Conservation (phyloP, 2,113 vertebrate genomes). For the Myotis lucifugus region DNA sequence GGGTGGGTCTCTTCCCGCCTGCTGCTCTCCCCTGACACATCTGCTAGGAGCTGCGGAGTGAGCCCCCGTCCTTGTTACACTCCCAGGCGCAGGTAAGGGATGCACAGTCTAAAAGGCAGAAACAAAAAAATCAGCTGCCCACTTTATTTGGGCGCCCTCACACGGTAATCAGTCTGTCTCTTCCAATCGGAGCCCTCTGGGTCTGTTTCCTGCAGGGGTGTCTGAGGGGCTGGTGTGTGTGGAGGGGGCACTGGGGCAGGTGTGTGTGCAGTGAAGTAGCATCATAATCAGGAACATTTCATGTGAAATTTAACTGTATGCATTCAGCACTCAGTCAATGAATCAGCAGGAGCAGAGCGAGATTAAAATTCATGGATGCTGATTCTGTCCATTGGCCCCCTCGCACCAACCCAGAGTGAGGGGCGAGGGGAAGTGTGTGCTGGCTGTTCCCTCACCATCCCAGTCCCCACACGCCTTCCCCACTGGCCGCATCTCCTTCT, state of each 20-base stretch:
- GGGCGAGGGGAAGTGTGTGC: background rate
- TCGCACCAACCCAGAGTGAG: background rate
- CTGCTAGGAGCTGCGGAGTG: background rate
- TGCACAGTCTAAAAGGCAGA: background rate
- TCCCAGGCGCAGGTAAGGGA: background rate
- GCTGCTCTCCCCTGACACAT: conserved; percentile 52
- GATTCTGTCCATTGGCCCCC: background rate
- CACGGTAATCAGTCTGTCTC: conserved; percentile 42
- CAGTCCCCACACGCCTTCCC: fast-evolving
- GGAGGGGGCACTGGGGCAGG: background rate
- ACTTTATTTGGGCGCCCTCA: background rate
- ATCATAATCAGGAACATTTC: background rate
- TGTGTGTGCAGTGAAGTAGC: background rate
- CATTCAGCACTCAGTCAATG: background rate
- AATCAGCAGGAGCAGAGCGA: background rate
- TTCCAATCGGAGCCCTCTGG: background rate
- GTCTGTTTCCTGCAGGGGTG: background rate
- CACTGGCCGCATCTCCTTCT: background rate
- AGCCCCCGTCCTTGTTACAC: background rate
- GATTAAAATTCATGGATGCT: fast-evolving
- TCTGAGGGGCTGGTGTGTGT: background rate
- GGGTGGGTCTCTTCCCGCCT: conserved; percentile 76
- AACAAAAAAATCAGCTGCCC: background rate
- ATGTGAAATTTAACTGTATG: background rate
- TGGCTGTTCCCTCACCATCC: too few species aligned